Base-by-base conservation (phyloP, 1,140 invertebrate genomes). In the Lepidurus couesii region DNA sequence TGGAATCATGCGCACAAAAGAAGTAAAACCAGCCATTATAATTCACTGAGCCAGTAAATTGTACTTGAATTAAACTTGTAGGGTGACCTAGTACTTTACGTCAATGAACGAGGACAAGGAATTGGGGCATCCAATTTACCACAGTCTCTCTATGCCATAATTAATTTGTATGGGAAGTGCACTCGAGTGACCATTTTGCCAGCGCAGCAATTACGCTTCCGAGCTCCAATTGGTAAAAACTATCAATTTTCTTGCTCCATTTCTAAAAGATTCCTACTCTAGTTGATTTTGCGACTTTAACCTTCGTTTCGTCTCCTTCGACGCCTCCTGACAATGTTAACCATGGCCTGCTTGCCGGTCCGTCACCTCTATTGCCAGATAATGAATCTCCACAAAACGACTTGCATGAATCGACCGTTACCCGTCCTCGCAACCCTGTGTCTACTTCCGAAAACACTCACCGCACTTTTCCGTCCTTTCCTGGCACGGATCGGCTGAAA, bases 91-190 rank as follows among this genome's bases (percentile, higher is more conserved):
- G 89, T 95, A 82, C 96, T 97, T 85, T 96, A 91, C 85, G 89
- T 97, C 0, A 97, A 97, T 86, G 94, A 94, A 8, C 87, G 91
- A 78, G 92, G 93, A 42, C 93, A 96, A 85, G 95, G 95, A 11
- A 86, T 95, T 74, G 95, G 95, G 1, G 93, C 92, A 0, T 88
- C 87, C 80, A 90, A 91, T 82, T 87, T 97, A 80, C 94, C 95
- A 34, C 82, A 87, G 16, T 86, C 88, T 65, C 87, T 97, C 16
- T 97, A 91, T 88, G 95, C 92, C 9, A 90, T 98, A 13, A 89
- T 97, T 42, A 94, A 97, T 86, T 87, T 98, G 83, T 97, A 96
- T 85, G 95, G 95, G 2, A 95, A 96, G 85, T 97, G 95, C 86
- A 91, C 94, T 8, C 95, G 97, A 88, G 91, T 97, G 53, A 65